Base-by-base conservation (phyloP, 92 coral and sea anemone genomes). In the Bergia puertoricense region DNA sequence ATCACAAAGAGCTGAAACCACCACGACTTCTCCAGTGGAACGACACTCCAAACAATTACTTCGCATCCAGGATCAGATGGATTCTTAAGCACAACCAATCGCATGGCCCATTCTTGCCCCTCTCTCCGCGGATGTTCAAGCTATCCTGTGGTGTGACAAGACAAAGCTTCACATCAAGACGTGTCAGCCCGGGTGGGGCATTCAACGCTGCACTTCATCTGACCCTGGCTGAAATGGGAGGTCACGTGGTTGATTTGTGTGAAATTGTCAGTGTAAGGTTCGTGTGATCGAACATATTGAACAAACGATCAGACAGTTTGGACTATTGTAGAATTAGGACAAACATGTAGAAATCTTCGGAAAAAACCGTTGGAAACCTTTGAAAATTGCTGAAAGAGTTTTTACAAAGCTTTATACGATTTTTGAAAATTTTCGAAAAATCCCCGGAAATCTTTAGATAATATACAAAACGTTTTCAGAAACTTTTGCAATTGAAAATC, bases 181-280 rank as follows among this genome's bases (percentile, higher is more conserved):
- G 91, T 54, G 90, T 90, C 43, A 92, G 92, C 51, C 93, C 94
- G 45, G 94, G 96, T 5, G 93, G 93, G 22, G 92, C 93, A 68
- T 94, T 94, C 85, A 94, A 92, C 30, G 94, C 96, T 68, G 96
- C 93, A 6, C 41, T 94, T 84, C 96, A 94, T 84, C 90, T 94
- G 44, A 91, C 96, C 23, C 92, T 94, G 9, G 93, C 95, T 3
- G 86, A 81, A 75, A 80, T 82, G 83, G 79, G 92, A 67, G 81
- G 93, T 30, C 81, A 77, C 79, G 88, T 81, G 6, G 82, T 79
- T 80, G 86, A 83, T 10, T 91, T 92, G 18, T 90, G 79, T 40
- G 96, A 94, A 76, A 93, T 94, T 37, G 96, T 90, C 69, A 92
- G 96, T 50, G 85, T 94, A 65, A 90, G 96, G 94, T 94, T 81